Evolutionary conservation across 2,797 vertebrate species (phyloP), one percentile per base, ranked within the genome.

Genomic region (Jordanella pulchra): DNA sequence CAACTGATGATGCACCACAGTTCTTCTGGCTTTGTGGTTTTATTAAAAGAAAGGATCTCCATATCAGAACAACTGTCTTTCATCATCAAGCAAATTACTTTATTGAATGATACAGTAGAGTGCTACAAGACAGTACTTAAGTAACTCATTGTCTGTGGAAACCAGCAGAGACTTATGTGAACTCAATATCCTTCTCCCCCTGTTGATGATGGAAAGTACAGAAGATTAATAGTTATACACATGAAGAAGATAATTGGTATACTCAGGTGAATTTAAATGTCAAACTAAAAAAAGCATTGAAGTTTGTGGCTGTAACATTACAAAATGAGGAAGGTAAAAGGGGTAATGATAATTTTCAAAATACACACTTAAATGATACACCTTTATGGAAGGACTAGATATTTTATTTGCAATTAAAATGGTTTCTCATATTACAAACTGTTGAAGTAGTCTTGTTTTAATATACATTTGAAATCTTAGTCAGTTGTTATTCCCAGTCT

Each of bases 1-100:
- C 39, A 28, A 64, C 48, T 15, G 48, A 72, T 44, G 65, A 72
- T 28, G 48, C 35, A 10, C 48, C 50, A 28, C 32, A 72, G 14
- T 71, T 68, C 50, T 7, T 68, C 51, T 42, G 51, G 30, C 23
- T 68, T 67, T 4, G 21, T 13, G 3, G 15, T 17, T 1, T 65
- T 65, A 1, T 18, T 66, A 18, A 30, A 51, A 39, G 64, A 65
- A 17, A 48, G 44, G 3, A 17, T 5, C 14, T 27, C 47, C 42
- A 47, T 44, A 65, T 45, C n/a, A 28, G 63, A 65, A 65, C 42
- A 27, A 47, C 42, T 17, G 63, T 65, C 4, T 65, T 47, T 10
- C 58, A 47, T 14, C 44, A n/a, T n/a, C 13, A 65, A 65, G 15
- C 63, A 25, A 47, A 65, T 9, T 5, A 44, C 25, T 65, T 4